A percentile compares a stretch with the other conserved stretches of the same genome.
Conservation (phyloP, 2,113 vertebrate species). For the Anas platyrhynchos region DNA sequence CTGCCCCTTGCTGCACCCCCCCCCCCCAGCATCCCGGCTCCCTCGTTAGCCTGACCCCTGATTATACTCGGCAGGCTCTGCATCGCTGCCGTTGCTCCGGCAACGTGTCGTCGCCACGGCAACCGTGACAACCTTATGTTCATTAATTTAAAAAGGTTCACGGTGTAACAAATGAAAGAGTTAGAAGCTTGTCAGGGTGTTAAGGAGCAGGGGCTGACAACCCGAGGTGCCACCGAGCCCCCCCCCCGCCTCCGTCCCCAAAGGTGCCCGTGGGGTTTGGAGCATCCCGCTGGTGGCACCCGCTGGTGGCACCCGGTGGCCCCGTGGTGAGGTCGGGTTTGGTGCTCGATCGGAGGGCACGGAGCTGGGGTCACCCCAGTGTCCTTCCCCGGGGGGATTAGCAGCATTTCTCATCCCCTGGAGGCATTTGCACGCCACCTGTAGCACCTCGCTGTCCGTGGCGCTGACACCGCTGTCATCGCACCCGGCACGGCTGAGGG, state of each 20-base stretch:
- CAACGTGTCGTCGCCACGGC: slow-evolving; percentile 69
- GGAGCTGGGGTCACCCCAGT: rapidly evolving
- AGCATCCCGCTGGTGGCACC: too few species aligned
- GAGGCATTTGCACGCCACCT: background rate
- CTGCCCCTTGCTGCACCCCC: background rate
- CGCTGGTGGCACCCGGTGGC: too few species aligned
- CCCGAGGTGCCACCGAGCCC: background rate
- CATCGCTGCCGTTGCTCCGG: slow-evolving; percentile 58
- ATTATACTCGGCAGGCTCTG: slow-evolving; percentile 52
- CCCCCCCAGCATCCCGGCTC: background rate
- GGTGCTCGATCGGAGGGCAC: too few species aligned
- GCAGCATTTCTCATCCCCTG: rapidly evolving
- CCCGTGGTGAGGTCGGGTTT: too few species aligned
- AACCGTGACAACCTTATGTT: slow-evolving; percentile 75
- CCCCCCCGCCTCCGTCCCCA: background rate
- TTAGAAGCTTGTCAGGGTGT: slow-evolving; percentile 72
- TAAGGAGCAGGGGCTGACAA: slow-evolving; percentile 52
- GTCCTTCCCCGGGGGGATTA: background rate
- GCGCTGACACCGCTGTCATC: too few species aligned
- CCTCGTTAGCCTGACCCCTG: slow-evolving; percentile 64
- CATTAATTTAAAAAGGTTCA: slow-evolving; percentile 75
- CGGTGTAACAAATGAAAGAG: slow-evolving; percentile 73
- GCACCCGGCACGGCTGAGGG: background rate
- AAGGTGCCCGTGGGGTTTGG: too few species aligned
- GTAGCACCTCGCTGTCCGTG: background rate